Evolutionary conservation across 2,797 vertebrate genomes (phyloP), one percentile per base, ranked within the genome.

Genomic region (Enteromius mattozi): DNA sequence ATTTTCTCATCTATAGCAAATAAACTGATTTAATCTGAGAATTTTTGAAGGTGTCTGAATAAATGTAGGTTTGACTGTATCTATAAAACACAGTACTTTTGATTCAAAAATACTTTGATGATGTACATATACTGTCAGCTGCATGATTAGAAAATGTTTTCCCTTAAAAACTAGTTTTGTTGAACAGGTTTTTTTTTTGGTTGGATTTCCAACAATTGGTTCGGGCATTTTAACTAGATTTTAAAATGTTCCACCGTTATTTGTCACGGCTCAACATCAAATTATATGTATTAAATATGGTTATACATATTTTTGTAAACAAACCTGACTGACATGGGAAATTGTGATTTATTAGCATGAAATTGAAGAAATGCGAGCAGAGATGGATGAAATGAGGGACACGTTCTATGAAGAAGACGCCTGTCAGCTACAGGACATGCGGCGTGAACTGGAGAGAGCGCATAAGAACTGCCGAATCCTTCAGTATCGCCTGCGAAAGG

Each of bases 361-460:
- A 91, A 97, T 99, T 78, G 97, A 99, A 72, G 98, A 99, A 91
- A 96, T 99, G 95, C 96, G 98, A 85, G 96, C 97, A 3, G 98
- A 99, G 93, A 99, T 99, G 98, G 98, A 99, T 4, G 98, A 99
- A 92, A 99, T 99, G 95, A 95, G 97, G 87, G 98, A 99, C 94
- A 98, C 96, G 63, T 99, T 99, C 93, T 99, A 99, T 68, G 98
- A 99, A 88, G 98, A 99, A 75, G 98, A 99, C 7, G 97, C 98
- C 33, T 99, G 97, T 87, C 98, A 99, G 91, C 95, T 99, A 85
- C 98, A 99, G 91, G 98, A 99, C 91, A 98, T 99, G 96, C 97
- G 98, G 83, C 97, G 98, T 40, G 98, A 99, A 85, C 93, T 99
- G 92, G 98, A 99, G 90, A 94, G 98, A 91, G 98, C 98, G 92